Conservation (phyloP, 2,888 invertebrate species). For the Clunio marinus region DNA sequence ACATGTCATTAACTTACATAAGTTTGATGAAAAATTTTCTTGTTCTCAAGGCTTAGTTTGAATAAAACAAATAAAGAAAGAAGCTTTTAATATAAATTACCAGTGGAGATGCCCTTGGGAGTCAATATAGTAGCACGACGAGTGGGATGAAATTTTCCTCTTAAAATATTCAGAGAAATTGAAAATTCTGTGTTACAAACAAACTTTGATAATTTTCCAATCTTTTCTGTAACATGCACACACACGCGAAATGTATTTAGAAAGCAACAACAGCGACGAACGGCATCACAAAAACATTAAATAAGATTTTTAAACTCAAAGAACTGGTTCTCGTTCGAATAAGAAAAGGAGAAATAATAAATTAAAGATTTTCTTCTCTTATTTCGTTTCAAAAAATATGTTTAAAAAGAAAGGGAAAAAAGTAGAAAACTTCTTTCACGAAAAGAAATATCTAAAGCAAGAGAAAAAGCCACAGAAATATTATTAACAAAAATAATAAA, state of each 20-base stretch:
- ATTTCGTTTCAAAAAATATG: not conserved
- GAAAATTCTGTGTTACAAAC: too few relatives aligned
- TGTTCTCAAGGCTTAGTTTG: not conserved
- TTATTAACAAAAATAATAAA: slow-evolving; percentile 21
- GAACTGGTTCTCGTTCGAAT: not conserved
- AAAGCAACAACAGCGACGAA: not conserved
- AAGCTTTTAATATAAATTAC: too few relatives aligned
- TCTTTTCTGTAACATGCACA: too few relatives aligned
- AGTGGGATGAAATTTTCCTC: too few relatives aligned
- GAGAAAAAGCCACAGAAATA: slow-evolving; percentile 12
- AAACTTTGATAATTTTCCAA: too few relatives aligned
- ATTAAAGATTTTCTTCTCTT: slow-evolving; percentile 14
- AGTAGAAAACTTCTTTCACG: not conserved
- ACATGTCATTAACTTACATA: too few relatives aligned
- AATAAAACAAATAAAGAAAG: too few relatives aligned
- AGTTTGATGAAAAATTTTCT: not conserved
- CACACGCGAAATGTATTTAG: not conserved
- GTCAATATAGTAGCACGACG: too few relatives aligned
- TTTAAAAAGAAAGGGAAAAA: not conserved
- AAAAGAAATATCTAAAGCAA: not conserved
- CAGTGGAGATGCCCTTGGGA: too few relatives aligned
- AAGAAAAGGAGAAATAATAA: not conserved
- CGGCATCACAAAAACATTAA: slow-evolving; percentile 8
- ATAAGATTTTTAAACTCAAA: not conserved
- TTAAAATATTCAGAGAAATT: too few relatives aligned